Percentiles rank a stretch among this genome's conserved stretches.
Evolutionary conservation across 2,888 invertebrate species (phyloP).

Genomic region (Standfussiana lucernea): DNA sequence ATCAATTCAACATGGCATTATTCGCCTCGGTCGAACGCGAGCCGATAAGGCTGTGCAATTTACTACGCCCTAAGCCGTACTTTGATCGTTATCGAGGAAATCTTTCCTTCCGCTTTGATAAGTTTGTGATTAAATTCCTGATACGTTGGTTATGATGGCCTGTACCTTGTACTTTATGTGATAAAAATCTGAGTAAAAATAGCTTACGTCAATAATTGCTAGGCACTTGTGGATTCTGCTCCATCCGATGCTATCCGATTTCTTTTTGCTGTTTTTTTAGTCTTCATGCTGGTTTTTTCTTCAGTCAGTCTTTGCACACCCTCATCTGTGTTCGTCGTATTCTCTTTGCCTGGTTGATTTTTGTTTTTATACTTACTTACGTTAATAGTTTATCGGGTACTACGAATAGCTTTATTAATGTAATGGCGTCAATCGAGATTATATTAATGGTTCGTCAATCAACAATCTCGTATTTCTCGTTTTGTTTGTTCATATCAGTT

Average conservation of each 20-base stretch:
- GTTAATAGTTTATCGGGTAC: background rate
- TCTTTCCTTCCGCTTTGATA: constrained; percentile 61
- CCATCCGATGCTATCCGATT: background rate
- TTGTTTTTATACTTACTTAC: background rate
- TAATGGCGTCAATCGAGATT: constrained; percentile 31
- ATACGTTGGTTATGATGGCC: constrained; percentile 40
- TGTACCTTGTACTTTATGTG: constrained; percentile 7
- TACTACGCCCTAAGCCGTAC: constrained; percentile 48
- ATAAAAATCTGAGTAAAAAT: constrained; percentile 21
- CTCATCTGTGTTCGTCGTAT: background rate
- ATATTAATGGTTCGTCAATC: constrained; percentile 19
- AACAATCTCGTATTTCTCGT: constrained; percentile 34
- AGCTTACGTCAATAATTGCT: background rate
- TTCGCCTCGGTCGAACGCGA: constrained; percentile 43
- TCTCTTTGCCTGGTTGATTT: background rate
- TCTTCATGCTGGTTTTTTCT: no score
- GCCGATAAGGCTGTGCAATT: constrained; percentile 59
- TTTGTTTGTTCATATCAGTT: constrained; percentile 15
- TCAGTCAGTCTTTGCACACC: background rate
- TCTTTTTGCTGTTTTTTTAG: background rate
- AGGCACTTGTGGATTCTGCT: background rate
- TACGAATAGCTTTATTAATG: constrained; percentile 10
- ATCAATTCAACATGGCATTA: constrained; percentile 72
- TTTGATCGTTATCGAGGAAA: constrained; percentile 55
- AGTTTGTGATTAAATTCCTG: constrained; percentile 46